These are phyloP conservation scores for Eciton burchellii DNA, from an alignment of 1,140 invertebrate species.

Conservation along the genomic window DNA sequence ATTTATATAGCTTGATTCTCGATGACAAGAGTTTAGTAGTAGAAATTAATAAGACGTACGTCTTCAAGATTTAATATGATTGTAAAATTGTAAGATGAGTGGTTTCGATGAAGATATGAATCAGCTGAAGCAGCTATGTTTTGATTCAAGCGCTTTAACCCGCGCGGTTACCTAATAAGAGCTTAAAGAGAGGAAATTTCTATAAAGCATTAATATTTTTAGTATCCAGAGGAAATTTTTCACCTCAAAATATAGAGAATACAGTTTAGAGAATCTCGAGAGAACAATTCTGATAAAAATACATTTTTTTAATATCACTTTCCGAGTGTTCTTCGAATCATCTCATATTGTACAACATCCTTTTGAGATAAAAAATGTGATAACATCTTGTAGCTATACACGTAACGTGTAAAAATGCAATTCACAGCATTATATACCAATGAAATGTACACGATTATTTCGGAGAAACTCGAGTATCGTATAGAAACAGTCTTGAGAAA, in stretches of 20 bases:
- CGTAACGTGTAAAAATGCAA: conserved; percentile 27
- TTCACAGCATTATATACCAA: conserved; percentile 8
- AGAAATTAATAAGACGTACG: conserved; percentile 13
- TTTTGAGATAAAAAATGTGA: conserved; percentile 2
- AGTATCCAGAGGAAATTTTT: conserved; percentile 18
- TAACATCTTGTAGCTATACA: conserved; percentile 27
- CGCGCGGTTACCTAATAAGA: background rate
- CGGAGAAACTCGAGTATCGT: conserved; percentile 3
- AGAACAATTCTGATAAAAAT: background rate
- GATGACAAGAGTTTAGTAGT: conserved; percentile 11
- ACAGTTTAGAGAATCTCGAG: background rate
- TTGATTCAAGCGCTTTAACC: conserved; percentile 42
- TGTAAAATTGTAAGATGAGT: conserved; percentile 13
- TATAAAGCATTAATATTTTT: conserved; percentile 9
- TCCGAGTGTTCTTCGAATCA: background rate
- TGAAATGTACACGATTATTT: conserved; percentile 12
- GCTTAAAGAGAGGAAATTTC: background rate
- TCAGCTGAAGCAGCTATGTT: conserved; percentile 4
- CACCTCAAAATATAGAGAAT: conserved; percentile 3
- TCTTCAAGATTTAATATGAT: conserved; percentile 2
- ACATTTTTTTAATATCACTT: background rate
- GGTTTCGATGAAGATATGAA: background rate
- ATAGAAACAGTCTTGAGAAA: conserved; percentile 12
- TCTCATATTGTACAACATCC: conserved; percentile 5
- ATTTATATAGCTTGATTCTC: conserved; percentile 19